These are phyloP conservation scores for Anolis apletophallus DNA, from an alignment of 2,797 vertebrate genomes.

Conservation along the genomic window DNA sequence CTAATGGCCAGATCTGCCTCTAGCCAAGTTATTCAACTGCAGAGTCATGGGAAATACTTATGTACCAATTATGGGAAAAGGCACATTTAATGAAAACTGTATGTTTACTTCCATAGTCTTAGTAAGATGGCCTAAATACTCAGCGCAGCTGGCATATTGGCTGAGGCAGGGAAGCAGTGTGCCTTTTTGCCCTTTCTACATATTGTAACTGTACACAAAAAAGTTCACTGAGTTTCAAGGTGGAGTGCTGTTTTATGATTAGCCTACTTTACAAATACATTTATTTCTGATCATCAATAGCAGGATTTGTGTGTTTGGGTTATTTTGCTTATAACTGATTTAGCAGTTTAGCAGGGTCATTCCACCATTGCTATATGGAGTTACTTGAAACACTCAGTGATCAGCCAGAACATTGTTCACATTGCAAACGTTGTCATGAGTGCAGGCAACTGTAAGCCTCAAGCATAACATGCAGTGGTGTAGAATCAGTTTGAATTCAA, in stretches of 20 bases:
- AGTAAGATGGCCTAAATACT: conserved; percentile 73
- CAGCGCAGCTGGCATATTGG: conserved; percentile 68
- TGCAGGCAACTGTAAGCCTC: neutral
- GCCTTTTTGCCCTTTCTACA: conserved; percentile 33
- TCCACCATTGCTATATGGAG: conserved; percentile 12
- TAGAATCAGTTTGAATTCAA: neutral
- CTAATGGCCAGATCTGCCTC: conserved; percentile 79
- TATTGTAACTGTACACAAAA: conserved; percentile 56
- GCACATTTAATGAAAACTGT: conserved; percentile 80
- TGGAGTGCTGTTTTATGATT: conserved; percentile 12
- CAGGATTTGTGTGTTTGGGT: conserved; percentile 8
- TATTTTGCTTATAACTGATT: neutral
- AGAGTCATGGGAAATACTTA: conserved; percentile 84
- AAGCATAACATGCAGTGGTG: neutral
- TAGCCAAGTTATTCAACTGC: conserved; percentile 79
- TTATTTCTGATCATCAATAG: neutral
- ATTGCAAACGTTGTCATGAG: conserved; percentile 53
- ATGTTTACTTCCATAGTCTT: conserved; percentile 77
- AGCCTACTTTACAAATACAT: neutral
- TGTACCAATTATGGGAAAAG: conserved; percentile 78
- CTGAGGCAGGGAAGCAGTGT: conserved; percentile 62
- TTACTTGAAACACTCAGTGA: conserved; percentile 13
- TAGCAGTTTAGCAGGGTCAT: conserved; percentile 12
- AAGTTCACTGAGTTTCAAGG: conserved; percentile 46
- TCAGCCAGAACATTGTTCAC: neutral